These are phyloP conservation scores for Salmo trutta DNA, from an alignment of 2,797 vertebrate genomes.

Conservation along the genomic window DNA sequence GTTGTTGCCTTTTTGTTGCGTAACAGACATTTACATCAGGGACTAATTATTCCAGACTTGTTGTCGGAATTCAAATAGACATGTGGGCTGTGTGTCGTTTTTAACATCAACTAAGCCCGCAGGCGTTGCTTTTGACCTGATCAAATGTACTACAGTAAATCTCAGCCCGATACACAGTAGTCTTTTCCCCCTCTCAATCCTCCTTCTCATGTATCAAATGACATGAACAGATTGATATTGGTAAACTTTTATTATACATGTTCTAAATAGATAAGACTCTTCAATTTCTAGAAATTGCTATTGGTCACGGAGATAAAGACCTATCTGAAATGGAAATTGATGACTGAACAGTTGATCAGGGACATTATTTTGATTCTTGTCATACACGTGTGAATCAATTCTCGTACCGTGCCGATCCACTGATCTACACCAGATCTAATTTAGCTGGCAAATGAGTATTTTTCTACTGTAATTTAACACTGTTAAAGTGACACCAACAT, in stretches of 20 bases:
- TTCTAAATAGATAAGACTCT: slow-evolving; percentile 25
- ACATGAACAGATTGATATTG: slow-evolving; percentile 49
- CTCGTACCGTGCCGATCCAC: background rate
- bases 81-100: slow-evolving; percentile 55
- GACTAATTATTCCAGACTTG: slow-evolving; percentile 69
- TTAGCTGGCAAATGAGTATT: slow-evolving; percentile 45
- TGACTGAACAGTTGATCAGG: slow-evolving; percentile 26
- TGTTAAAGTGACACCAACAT: slow-evolving; percentile 43
- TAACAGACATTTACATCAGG: slow-evolving; percentile 72
- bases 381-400: slow-evolving; percentile 41
- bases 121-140: slow-evolving; percentile 43
- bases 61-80: slow-evolving; percentile 61
- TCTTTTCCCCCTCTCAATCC: background rate
- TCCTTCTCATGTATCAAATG: slow-evolving; percentile 19
- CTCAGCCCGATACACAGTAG: background rate
- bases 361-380: slow-evolving; percentile 40
- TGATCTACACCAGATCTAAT: background rate
- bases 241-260: slow-evolving; percentile 35
- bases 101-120: slow-evolving; percentile 7
- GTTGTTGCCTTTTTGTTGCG: slow-evolving; percentile 62
- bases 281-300: slow-evolving; percentile 48
- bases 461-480: background rate
- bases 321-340: slow-evolving; percentile 36
- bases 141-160: slow-evolving; percentile 34
- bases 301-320: slow-evolving; percentile 54